These are phyloP conservation scores for Salpingus planirostris DNA, from an alignment of 2,888 invertebrate genomes.

Conservation along the genomic window DNA sequence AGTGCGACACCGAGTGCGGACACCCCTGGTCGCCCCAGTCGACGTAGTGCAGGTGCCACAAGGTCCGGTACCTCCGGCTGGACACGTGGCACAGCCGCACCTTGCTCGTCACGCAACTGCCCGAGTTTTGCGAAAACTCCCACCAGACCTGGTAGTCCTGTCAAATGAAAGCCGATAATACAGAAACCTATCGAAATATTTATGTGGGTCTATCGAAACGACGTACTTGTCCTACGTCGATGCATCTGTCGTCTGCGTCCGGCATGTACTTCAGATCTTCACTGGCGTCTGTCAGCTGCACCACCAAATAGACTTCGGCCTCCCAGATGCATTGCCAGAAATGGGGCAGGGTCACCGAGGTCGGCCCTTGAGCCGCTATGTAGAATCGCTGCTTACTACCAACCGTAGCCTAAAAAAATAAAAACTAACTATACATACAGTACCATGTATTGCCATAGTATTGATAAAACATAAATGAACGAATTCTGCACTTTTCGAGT, in stretches of 20 bases:
- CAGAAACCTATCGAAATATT: constrained; percentile 1
- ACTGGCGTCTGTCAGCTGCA: constrained; percentile 58
- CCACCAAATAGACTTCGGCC: constrained; percentile 72
- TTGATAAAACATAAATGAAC: no score
- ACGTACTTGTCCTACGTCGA: constrained; percentile 62
- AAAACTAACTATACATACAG: no score
- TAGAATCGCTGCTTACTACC: constrained; percentile 78
- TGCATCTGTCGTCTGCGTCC: constrained; percentile 47
- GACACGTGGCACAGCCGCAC: constrained; percentile 49
- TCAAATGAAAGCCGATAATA: no score
- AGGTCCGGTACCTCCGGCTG: constrained; percentile 49
- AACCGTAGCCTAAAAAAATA: constrained; percentile 74
- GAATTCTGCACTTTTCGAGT: no score
- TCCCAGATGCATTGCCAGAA: constrained; percentile 93
- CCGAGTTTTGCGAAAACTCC: constrained; percentile 57
- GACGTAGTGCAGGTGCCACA: constrained; percentile 79
- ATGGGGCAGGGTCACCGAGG: constrained; percentile 47
- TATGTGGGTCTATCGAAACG: constrained; percentile 2
- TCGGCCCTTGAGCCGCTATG: constrained; percentile 67
- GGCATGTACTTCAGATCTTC: constrained; percentile 54
- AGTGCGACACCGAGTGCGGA: constrained; percentile 57
- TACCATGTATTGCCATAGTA: no score
- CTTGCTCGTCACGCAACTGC: constrained; percentile 54
- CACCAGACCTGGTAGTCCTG: constrained; percentile 62
- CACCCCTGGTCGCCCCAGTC: constrained; percentile 52